Percentiles rank a stretch among this genome's conserved stretches.
phyloP scores from a whole-genome alignment of 2,888 invertebrate genomes.

The Drosophila nr. fundita region DNA sequence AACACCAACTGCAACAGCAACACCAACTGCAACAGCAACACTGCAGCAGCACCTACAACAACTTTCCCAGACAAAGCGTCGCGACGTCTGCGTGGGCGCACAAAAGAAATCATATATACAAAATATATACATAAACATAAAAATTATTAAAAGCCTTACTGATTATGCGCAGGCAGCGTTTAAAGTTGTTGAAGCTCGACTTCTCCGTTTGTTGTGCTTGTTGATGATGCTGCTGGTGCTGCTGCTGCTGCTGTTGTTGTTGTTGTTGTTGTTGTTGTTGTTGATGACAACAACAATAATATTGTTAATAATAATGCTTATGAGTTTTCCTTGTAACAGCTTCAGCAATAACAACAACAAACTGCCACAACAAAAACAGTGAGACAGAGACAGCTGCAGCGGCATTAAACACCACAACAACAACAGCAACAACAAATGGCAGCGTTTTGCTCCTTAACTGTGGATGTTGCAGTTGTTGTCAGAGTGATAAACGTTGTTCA shows the following conservation, averaged over 20 bases:
- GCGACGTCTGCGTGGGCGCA: conserved; percentile 63
- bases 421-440: conserved; percentile 17
- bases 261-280: conserved; percentile 48
- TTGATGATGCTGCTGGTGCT: conserved; percentile 62
- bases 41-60: conserved; percentile 41
- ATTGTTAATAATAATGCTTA: conserved; percentile 82
- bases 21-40: conserved; percentile 22
- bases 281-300: conserved; percentile 78
- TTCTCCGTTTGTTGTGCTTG: conserved; percentile 67
- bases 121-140: conserved; percentile 73
- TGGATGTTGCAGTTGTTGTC: conserved; percentile 52
- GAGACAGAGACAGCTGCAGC: conserved; percentile 18
- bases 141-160: conserved; percentile 79
- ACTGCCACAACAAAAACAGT: conserved; percentile 13
- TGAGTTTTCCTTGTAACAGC: conserved; percentile 75
- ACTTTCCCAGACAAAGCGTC: conserved; percentile 75
- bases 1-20: conserved; percentile 38
- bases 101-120: conserved; percentile 52
- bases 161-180: conserved; percentile 74
- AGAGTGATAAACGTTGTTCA: conserved; percentile 79
- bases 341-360: conserved; percentile 32
- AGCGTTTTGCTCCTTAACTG: conserved; percentile 32
- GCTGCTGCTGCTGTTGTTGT: conserved; percentile 38
- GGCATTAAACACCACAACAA: conserved; percentile 2
- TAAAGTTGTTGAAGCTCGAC: conserved; percentile 31